These are phyloP conservation scores for Aulostomus chinensis DNA, from an alignment of 2,797 vertebrate genomes.

Conservation along the genomic window DNA sequence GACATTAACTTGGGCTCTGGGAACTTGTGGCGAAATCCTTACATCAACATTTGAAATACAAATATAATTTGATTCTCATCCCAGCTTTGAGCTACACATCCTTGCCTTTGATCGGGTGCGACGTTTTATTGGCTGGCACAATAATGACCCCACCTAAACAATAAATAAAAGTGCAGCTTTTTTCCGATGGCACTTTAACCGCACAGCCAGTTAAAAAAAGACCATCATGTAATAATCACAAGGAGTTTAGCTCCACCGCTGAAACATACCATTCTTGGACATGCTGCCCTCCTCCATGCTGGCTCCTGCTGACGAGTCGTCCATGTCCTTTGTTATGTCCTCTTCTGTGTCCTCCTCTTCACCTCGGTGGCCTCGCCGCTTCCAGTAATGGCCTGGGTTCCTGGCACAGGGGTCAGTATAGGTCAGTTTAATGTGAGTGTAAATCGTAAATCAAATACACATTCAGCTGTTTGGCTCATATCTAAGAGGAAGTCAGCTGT, in stretches of 20 bases:
- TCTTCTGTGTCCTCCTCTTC: conserved; percentile 96
- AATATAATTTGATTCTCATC: too few species aligned
- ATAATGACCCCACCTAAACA: neutral
- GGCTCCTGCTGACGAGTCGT: conserved; percentile 93
- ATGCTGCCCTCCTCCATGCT: conserved; percentile 94
- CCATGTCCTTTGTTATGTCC: conserved; percentile 95
- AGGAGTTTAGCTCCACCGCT: neutral
- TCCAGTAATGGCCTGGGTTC: conserved; percentile 88
- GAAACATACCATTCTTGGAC: conserved; percentile 88
- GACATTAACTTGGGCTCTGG: neutral
- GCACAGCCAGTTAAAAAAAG: too few species aligned
- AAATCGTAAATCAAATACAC: too few species aligned
- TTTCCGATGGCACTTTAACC: neutral
- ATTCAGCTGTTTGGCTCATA: too few species aligned
- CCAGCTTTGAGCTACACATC: neutral
- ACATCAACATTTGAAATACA: too few species aligned
- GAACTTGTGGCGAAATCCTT: neutral
- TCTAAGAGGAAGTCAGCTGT: too few species aligned
- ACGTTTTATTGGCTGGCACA: too few species aligned
- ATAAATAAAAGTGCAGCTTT: neutral
- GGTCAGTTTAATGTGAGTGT: too few species aligned
- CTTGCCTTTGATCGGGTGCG: neutral
- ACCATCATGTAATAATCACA: too few species aligned
- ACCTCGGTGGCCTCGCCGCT: conserved; percentile 90
- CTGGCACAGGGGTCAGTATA: conserved; percentile 57